A percentile compares a stretch with the other conserved stretches of the same genome.
phyloP scores from a whole-genome alignment of 2,888 invertebrate genomes.

The Cryptosula pallasiana region DNA sequence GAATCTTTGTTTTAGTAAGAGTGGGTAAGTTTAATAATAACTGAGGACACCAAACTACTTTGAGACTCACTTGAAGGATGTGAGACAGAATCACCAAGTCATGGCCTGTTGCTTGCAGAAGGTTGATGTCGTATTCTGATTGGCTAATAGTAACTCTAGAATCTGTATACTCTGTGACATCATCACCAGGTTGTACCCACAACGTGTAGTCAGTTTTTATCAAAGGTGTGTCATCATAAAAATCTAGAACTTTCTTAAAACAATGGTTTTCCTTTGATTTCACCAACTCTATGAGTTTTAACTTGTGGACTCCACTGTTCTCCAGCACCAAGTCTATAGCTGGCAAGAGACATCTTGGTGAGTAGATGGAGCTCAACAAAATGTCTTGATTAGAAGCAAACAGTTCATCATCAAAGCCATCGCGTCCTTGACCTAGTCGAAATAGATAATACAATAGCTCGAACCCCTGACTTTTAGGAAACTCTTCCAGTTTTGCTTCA shows the following conservation, averaged over 20 bases:
- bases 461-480: background rate
- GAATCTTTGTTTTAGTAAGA: background rate
- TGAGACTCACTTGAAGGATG: background rate
- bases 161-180: background rate
- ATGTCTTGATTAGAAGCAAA: slow-evolving; percentile 30
- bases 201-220: background rate
- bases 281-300: slow-evolving; percentile 67
- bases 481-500: background rate
- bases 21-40: background rate
- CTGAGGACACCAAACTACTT: background rate
- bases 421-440: background rate
- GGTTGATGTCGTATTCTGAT: background rate
- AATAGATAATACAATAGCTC: background rate
- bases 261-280: background rate
- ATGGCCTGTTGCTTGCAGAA: background rate
- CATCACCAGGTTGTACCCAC: background rate
- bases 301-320: slow-evolving; percentile 66
- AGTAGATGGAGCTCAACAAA: slow-evolving; percentile 32
- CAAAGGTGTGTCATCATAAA: background rate
- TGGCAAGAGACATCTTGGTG: slow-evolving; percentile 40
- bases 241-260: background rate
- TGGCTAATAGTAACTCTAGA: background rate
- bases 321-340: slow-evolving; percentile 70
- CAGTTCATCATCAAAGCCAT: background rate
- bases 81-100: background rate